These are phyloP conservation scores for Tupiocoris notatus DNA, from an alignment of 2,888 invertebrate genomes.

Conservation along the genomic window DNA sequence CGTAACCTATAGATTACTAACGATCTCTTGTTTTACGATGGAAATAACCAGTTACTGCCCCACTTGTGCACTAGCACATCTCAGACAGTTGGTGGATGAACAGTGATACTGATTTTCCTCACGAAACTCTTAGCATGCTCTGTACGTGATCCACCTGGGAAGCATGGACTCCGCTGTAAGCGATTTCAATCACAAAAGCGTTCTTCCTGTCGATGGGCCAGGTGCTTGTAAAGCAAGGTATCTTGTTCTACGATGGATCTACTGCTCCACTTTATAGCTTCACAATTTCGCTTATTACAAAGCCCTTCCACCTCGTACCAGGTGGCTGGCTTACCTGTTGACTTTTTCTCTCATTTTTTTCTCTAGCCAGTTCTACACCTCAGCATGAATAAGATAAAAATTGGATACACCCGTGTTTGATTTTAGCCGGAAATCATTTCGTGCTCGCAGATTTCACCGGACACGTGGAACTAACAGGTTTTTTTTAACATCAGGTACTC, in stretches of 20 bases:
- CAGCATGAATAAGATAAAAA: neutral
- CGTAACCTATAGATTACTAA: no score
- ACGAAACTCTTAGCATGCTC: neutral
- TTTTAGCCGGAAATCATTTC: no score
- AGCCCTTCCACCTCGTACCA: slow-evolving; percentile 15
- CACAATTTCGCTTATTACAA: slow-evolving; percentile 14
- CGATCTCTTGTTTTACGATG: no score
- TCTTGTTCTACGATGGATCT: neutral
- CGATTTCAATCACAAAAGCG: slow-evolving; percentile 24
- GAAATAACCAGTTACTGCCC: no score
- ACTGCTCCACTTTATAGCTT: slow-evolving; percentile 11
- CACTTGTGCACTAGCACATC: no score
- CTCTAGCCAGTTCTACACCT: neutral
- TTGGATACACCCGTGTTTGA: neutral
- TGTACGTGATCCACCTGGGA: slow-evolving; percentile 33
- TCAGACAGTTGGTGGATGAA: neutral
- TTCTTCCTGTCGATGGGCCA: slow-evolving; percentile 23
- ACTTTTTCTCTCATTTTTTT: neutral
- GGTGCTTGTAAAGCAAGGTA: slow-evolving; percentile 3
- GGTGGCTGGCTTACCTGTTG: slow-evolving; percentile 5
- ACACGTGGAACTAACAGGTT: no score
- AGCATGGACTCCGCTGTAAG: neutral
- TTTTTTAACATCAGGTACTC: no score
- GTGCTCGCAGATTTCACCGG: no score
- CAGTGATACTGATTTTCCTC: neutral